These are phyloP conservation scores for Zeuzera pyrina DNA, from an alignment of 2,888 invertebrate genomes.

Conservation along the genomic window DNA sequence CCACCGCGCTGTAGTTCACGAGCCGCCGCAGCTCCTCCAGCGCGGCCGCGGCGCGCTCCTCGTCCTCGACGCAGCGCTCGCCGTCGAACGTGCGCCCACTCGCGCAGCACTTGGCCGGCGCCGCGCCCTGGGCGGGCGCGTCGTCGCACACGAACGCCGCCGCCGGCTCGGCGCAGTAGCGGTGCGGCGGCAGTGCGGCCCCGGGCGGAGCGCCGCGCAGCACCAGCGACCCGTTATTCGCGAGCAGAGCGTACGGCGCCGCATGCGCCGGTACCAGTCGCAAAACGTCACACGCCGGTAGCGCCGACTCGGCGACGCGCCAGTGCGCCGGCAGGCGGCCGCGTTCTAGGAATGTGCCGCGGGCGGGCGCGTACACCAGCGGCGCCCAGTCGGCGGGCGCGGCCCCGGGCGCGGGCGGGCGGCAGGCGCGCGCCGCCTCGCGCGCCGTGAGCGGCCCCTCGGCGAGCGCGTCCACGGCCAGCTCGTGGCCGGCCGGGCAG, in stretches of 20 bases:
- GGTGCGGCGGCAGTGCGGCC: slow-evolving; percentile 60
- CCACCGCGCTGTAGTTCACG: slow-evolving; percentile 45
- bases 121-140: slow-evolving; percentile 39
- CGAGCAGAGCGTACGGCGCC: slow-evolving; percentile 67
- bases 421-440: slow-evolving; percentile 23
- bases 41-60: slow-evolving; percentile 34
- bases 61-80: slow-evolving; percentile 55
- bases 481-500: slow-evolving; percentile 65
- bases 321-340: slow-evolving; percentile 62
- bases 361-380: slow-evolving; percentile 69
- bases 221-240: slow-evolving; percentile 77
- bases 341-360: slow-evolving; percentile 42
- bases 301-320: slow-evolving; percentile 44
- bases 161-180: slow-evolving; percentile 80
- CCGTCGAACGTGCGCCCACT: slow-evolving; percentile 74
- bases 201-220: slow-evolving; percentile 49
- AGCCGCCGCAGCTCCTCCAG: slow-evolving; percentile 36
- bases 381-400: slow-evolving; percentile 65
- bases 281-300: slow-evolving; percentile 41
- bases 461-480: slow-evolving; percentile 37
- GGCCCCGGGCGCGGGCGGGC: slow-evolving; percentile 22
- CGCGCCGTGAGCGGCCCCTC: slow-evolving; percentile 8
- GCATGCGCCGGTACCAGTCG: slow-evolving; percentile 49
- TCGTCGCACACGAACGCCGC: slow-evolving; percentile 77
- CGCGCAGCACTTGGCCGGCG: slow-evolving; percentile 80